Evolutionary conservation across 1,140 invertebrate species (phyloP), one percentile per base, ranked within the genome.

Genomic region (Aphidius ervi): DNA sequence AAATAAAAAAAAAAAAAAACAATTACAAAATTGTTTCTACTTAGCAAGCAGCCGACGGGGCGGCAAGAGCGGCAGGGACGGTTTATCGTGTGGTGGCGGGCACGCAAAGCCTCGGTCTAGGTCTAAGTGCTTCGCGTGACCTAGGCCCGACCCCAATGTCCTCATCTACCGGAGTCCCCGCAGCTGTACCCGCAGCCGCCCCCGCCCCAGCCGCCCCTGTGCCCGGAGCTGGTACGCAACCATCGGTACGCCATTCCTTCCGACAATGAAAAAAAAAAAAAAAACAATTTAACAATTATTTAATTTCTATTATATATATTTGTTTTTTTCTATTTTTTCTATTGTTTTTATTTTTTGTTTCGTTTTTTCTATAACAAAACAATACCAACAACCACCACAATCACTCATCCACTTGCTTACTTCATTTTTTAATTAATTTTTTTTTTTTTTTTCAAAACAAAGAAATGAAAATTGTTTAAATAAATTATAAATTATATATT

Each of bases 51-150:
- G 88, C 88, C 68, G 88, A 89, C 82, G 83, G 86, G 74, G 85
- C 87, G 79, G 88, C 88, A 70, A 82, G 88, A 74, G 86, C 87
- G 69, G 88, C 87, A 50, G 88, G 88, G 70, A 86, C 85, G 68
- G 85, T 89, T 68, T 89, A 88, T 81, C 85, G 88, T 55, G 85
- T 90, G 73, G 85, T 90, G 68, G 86, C 88, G 61, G 88, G 88
- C 67, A 89, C 88, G 58, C 87, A 89, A 82, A 87, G 85, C 74
- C 82, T 88, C 64, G 86, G 85, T 78, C 81, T 88, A 73, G 86
- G 85, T 70, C 79, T 88, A 70, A 85, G 84, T 74, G 82, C 86
- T 70, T 83, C 85, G 52, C 82, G 85, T 73, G 82, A 85, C 70
- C 80, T 84, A 68, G 80, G 83, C 70, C 76, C 79, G 65, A 73